Evolutionary conservation across 2,888 invertebrate species (phyloP).

Genomic region (Trichopoda pennipes): DNA sequence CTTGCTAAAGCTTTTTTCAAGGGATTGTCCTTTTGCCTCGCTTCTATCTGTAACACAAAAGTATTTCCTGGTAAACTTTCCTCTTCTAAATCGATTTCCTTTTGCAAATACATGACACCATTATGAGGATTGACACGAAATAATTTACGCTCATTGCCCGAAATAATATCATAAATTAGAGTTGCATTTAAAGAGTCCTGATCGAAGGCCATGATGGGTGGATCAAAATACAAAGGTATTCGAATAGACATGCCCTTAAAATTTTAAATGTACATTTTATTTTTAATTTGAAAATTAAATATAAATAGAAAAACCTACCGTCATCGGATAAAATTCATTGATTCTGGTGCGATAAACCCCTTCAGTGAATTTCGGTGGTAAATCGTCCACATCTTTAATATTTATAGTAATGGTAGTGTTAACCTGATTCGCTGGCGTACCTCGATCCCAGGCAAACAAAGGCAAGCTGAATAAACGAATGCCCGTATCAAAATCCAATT

Average conservation of each 20-base stretch:
- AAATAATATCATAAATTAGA: slow-evolving; percentile 89
- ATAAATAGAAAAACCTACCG: slow-evolving; percentile 82
- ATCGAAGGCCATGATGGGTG: slow-evolving; percentile 89
- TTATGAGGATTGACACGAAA: slow-evolving; percentile 89
- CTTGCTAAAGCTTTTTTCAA: slow-evolving; percentile 87
- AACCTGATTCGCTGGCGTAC: slow-evolving; percentile 87
- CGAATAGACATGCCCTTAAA: slow-evolving; percentile 87
- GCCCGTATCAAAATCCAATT: slow-evolving; percentile 90
- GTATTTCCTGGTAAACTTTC: slow-evolving; percentile 88
- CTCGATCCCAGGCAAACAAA: slow-evolving; percentile 91
- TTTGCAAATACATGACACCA: slow-evolving; percentile 88
- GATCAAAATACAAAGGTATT: slow-evolving; percentile 86
- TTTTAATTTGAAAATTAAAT: not conserved
- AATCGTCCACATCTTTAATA: slow-evolving; percentile 90
- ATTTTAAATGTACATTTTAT: not conserved
- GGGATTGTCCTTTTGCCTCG: slow-evolving; percentile 89
- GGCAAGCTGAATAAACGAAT: slow-evolving; percentile 88
- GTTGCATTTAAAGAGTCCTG: slow-evolving; percentile 90
- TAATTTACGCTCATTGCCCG: slow-evolving; percentile 89
- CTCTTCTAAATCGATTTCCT: slow-evolving; percentile 90
- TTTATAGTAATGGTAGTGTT: slow-evolving; percentile 87
- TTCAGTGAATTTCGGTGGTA: slow-evolving; percentile 90
- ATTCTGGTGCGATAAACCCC: slow-evolving; percentile 90
- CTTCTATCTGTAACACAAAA: slow-evolving; percentile 89
- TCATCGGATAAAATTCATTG: slow-evolving; percentile 90